A percentile compares a stretch with the other conserved stretches of the same genome.
Evolutionary conservation across 2,797 vertebrate genomes (phyloP).

Genomic region (Lepilemur septentrionalis): DNA sequence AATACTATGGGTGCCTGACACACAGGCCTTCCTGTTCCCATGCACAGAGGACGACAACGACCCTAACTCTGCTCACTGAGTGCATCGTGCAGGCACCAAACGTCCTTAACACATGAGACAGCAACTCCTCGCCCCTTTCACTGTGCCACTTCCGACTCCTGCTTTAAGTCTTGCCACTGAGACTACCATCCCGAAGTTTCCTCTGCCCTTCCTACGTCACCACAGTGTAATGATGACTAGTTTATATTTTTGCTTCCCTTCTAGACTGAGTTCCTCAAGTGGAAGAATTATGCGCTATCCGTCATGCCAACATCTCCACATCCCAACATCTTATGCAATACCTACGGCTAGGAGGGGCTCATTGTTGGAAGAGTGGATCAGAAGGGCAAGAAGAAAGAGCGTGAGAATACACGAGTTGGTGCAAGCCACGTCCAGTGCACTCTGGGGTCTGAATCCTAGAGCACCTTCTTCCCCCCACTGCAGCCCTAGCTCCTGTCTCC

Average conservation of each 20-base stretch:
- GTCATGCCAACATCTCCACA: background rate
- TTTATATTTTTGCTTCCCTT: rapidly evolving
- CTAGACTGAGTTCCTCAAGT: background rate
- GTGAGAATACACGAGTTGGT: background rate
- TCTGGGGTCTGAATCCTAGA: background rate
- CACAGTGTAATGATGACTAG: rapidly evolving
- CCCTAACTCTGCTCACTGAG: rapidly evolving
- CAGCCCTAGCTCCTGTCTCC: background rate
- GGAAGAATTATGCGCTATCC: rapidly evolving
- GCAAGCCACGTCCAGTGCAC: background rate
- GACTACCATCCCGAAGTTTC: background rate
- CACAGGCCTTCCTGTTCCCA: background rate
- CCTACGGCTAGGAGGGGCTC: background rate
- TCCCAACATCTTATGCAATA: rapidly evolving
- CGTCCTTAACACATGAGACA: background rate
- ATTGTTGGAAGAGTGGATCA: no score
- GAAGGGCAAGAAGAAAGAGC: background rate
- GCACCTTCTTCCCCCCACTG: rapidly evolving
- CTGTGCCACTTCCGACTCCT: rapidly evolving
- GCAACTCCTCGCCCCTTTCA: rapidly evolving
- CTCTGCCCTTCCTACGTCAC: background rate
- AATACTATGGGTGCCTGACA: rapidly evolving
- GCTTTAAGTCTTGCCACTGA: background rate
- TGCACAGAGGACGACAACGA: rapidly evolving
- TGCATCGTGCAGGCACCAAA: rapidly evolving